phyloP scores from a whole-genome alignment of 2,888 invertebrate species.

The Pteria penguin region DNA sequence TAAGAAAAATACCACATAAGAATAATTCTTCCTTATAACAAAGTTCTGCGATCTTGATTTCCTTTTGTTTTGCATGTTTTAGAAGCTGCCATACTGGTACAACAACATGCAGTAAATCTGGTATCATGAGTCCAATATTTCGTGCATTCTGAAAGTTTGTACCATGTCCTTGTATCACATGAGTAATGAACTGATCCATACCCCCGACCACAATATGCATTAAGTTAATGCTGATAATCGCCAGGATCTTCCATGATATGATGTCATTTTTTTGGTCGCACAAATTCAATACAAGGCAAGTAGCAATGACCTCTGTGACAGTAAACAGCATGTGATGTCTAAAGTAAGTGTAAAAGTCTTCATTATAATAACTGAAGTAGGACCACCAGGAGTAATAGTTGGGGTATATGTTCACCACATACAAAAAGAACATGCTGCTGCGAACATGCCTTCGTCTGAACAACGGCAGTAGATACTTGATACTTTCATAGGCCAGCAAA shows the following conservation, averaged over 20 bases:
- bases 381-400: constrained; percentile 80
- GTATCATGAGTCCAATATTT: constrained; percentile 76
- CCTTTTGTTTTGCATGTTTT: constrained; percentile 68
- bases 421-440: constrained; percentile 70
- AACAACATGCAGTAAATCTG: constrained; percentile 80
- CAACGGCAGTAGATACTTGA: constrained; percentile 72
- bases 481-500: constrained; percentile 73
- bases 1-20: constrained; percentile 71
- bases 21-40: constrained; percentile 79
- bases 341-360: constrained; percentile 76
- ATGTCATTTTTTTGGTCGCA: constrained; percentile 67
- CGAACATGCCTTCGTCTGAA: constrained; percentile 59
- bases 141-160: constrained; percentile 73
- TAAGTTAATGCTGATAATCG: constrained; percentile 72
- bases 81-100: constrained; percentile 82
- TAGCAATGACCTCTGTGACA: constrained; percentile 74
- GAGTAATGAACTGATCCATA: constrained; percentile 76
- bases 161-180: constrained; percentile 71
- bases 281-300: constrained; percentile 74
- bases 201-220: constrained; percentile 76
- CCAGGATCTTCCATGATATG: constrained; percentile 74
- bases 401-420: constrained; percentile 74
- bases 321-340: constrained; percentile 77
- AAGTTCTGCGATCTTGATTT: constrained; percentile 71
- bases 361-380: constrained; percentile 78